Conservation (phyloP, 2,797 vertebrate genomes). For the Gymnopithys bicolor region DNA sequence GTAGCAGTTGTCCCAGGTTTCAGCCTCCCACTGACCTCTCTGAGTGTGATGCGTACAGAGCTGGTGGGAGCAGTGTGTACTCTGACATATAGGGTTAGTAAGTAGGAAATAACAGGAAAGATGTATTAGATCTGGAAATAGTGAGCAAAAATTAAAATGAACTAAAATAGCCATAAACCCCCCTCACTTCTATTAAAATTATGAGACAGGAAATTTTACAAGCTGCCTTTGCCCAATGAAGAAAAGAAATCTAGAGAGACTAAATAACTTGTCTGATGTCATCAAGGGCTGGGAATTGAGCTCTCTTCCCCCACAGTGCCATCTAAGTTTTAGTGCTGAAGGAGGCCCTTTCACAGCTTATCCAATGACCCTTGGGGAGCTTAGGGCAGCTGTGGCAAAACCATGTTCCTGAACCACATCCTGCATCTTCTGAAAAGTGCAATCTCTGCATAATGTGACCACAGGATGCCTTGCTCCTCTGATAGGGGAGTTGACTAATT, state of each 20-base stretch:
- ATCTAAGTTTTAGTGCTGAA: neutral
- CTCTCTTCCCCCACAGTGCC: neutral
- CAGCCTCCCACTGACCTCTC: neutral
- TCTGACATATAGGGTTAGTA: neutral
- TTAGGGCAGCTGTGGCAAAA: neutral
- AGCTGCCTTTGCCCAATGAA: neutral
- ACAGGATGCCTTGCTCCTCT: neutral
- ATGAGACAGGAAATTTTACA: neutral
- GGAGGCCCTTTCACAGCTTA: constrained; percentile 10
- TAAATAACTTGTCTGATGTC: constrained; percentile 3
- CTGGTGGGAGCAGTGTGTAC: fast-evolving
- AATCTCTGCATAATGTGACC: neutral
- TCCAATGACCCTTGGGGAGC: constrained; percentile 3
- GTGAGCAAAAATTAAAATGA: neutral
- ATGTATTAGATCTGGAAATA: neutral
- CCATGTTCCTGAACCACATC: neutral
- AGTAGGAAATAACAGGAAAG: neutral
- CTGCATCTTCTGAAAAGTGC: constrained; percentile 8
- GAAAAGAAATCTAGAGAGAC: neutral
- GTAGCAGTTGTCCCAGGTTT: neutral
- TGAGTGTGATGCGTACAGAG: fast-evolving
- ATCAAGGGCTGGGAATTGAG: neutral
- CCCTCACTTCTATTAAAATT: neutral
- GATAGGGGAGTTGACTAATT: constrained; percentile 21
- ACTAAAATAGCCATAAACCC: neutral